These are phyloP conservation scores for Acanthis flammea DNA, from an alignment of 2,797 vertebrate genomes.

Conservation along the genomic window DNA sequence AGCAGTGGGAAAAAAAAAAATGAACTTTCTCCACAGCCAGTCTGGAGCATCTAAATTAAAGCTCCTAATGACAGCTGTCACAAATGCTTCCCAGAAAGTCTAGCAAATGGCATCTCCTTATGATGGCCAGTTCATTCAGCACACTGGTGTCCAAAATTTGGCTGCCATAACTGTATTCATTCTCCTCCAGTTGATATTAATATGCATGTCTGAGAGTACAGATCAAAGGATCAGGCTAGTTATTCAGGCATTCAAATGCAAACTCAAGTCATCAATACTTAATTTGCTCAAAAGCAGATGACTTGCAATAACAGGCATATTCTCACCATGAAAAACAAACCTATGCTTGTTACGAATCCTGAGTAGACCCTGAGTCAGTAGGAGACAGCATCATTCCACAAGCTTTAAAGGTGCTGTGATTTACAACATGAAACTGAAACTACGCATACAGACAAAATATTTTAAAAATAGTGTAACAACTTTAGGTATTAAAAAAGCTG, in stretches of 20 bases:
- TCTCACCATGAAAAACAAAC: not conserved
- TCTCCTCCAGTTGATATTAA: not conserved
- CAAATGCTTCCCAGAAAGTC: not conserved
- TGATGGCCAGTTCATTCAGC: not conserved
- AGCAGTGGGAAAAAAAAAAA: not conserved
- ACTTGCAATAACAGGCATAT: not conserved
- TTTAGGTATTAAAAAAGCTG: not conserved
- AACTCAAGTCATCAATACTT: conserved; percentile 22
- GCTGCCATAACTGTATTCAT: not conserved
- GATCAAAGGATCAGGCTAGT: not conserved
- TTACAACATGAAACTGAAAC: not conserved
- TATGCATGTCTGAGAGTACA: not conserved
- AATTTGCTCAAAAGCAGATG: conserved; percentile 20
- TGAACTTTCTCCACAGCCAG: not conserved
- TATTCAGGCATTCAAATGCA: conserved; percentile 11
- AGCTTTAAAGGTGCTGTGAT: not conserved
- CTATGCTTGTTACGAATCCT: not conserved
- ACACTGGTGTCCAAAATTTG: not conserved
- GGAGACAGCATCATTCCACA: not conserved
- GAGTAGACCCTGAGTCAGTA: not conserved
- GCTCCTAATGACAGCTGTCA: not conserved
- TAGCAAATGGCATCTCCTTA: not conserved
- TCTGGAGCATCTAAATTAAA: not conserved
- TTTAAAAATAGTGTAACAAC: not conserved
- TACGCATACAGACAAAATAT: not conserved